These are phyloP conservation scores for Petrocephalus sullivani DNA, from an alignment of 2,797 vertebrate species.

Conservation along the genomic window DNA sequence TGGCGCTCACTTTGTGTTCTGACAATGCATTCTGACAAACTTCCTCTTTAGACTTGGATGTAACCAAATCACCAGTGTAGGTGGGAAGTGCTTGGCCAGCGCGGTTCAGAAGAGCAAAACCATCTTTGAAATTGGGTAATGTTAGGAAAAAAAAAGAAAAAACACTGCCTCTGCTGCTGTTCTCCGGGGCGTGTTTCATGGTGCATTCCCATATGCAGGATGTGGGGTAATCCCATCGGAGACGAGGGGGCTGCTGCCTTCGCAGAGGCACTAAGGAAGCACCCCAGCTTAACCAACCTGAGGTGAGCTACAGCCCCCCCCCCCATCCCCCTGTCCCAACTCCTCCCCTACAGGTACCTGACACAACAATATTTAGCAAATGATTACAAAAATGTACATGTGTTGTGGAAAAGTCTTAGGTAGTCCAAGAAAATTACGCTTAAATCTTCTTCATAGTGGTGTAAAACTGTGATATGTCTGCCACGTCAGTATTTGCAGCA, in stretches of 20 bases:
- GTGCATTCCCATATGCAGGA: constrained; percentile 56
- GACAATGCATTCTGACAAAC: not conserved
- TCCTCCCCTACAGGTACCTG: no score
- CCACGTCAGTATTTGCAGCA: not conserved
- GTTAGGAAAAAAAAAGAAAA: not conserved
- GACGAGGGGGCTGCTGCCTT: constrained; percentile 85
- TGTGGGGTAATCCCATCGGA: constrained; percentile 91
- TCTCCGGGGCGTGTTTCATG: not conserved
- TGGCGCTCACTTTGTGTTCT: not conserved
- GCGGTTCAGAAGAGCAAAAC: constrained; percentile 79
- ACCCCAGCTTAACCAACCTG: constrained; percentile 72
- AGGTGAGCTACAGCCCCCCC: constrained; percentile 60
- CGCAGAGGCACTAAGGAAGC: constrained; percentile 76
- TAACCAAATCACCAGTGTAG: constrained; percentile 78
- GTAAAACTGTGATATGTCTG: not conserved
- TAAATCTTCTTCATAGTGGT: not conserved
- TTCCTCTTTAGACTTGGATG: constrained; percentile 70
- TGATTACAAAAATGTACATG: not conserved
- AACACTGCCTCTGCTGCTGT: not conserved
- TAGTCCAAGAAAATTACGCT: not conserved
- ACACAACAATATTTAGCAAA: not conserved
- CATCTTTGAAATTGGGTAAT: constrained; percentile 85
- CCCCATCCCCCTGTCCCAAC: not conserved
- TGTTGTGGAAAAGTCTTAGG: not conserved
- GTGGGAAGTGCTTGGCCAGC: constrained; percentile 71